phyloP scores from a whole-genome alignment of 2,888 invertebrate genomes.

The Rhopalosiphum nymphaeae region DNA sequence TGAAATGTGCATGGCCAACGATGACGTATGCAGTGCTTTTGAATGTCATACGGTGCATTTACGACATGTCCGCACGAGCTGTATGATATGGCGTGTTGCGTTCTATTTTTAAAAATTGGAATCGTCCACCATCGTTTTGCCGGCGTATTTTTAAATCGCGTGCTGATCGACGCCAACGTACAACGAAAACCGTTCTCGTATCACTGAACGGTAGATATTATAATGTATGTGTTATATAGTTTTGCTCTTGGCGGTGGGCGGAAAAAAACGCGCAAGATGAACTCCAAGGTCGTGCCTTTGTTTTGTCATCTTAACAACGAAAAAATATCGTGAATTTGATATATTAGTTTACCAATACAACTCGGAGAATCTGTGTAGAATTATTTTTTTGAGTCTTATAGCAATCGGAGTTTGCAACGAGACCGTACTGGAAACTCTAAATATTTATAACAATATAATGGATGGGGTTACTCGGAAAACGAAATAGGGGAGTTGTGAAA shows the following conservation, averaged over 20 bases:
- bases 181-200: neutral
- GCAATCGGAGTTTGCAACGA: neutral
- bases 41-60: conserved; percentile 44
- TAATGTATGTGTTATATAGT: neutral
- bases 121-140: neutral
- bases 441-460: neutral
- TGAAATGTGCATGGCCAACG: conserved; percentile 21
- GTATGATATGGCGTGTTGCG: neutral
- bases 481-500: neutral
- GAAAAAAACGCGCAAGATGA: conserved; percentile 1
- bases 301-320: neutral
- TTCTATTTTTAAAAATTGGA: conserved; percentile 34
- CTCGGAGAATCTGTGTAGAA: neutral
- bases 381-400: neutral
- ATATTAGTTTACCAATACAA: neutral
- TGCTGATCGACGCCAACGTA: conserved; percentile 13
- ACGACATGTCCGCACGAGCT: neutral
- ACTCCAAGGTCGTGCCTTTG: conserved; percentile 39
- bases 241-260: neutral
- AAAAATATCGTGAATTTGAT: neutral
- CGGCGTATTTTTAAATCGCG: conserved; percentile 42
- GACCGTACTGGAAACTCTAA: neutral
- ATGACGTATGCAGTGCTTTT: conserved; percentile 39
- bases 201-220: neutral
- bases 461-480: neutral